These are phyloP conservation scores for Pachypeltis micranthus DNA, from an alignment of 1,140 invertebrate species.

Conservation along the genomic window DNA sequence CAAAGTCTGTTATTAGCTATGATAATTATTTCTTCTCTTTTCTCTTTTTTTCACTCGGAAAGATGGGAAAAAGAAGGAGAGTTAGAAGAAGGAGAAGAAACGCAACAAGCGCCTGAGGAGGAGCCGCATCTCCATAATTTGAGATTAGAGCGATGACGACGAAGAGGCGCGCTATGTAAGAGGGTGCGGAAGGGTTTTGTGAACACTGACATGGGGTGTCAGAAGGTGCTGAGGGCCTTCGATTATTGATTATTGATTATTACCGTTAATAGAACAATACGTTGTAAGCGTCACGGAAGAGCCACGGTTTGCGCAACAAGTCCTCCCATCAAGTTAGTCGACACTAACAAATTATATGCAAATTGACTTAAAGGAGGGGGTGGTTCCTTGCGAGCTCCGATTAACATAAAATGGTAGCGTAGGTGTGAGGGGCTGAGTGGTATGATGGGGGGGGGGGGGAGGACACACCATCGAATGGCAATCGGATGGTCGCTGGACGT, in stretches of 20 bases:
- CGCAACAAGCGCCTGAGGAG: neutral
- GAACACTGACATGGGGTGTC: too few species aligned
- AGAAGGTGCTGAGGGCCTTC: too few species aligned
- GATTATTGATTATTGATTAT: too few species aligned
- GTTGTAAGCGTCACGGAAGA: too few species aligned
- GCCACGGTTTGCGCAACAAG: neutral
- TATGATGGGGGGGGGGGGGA: neutral
- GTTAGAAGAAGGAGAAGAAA: neutral
- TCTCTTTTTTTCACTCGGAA: neutral
- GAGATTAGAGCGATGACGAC: neutral
- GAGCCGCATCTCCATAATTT: constrained; percentile 2
- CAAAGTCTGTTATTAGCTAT: constrained; percentile 3
- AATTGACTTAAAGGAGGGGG: neutral
- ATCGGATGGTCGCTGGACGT: too few species aligned
- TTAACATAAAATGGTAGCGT: constrained; percentile 1
- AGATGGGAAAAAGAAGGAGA: neutral
- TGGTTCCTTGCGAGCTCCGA: neutral
- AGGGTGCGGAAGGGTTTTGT: too few species aligned
- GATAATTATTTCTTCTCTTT: too few species aligned
- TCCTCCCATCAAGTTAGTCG: neutral
- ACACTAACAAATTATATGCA: constrained; percentile 1
- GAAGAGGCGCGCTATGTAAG: neutral
- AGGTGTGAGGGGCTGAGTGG: too few species aligned
- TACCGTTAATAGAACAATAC: neutral
- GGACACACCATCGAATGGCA: constrained; percentile 4